Conservation (phyloP, 2,113 vertebrate genomes). For the Hyaena hyaena region DNA sequence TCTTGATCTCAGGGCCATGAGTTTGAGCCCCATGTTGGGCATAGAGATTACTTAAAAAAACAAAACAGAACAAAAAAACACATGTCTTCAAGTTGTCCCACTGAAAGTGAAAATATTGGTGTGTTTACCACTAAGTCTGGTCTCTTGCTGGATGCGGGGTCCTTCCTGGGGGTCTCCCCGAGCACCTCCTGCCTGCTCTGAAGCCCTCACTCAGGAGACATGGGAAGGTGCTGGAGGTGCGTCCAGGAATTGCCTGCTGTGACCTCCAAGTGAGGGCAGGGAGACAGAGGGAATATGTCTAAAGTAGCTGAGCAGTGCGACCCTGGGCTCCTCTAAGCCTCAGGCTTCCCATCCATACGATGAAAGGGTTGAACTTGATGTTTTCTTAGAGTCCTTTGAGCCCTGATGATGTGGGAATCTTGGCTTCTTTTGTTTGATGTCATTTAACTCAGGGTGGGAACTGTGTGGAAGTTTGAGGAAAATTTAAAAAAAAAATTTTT, state of each 20-base stretch:
- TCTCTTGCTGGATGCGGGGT: neutral
- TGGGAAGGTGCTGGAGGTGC: neutral
- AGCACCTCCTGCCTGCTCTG: neutral
- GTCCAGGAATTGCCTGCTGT: neutral
- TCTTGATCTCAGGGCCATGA: neutral
- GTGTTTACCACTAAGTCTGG: neutral
- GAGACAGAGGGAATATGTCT: neutral
- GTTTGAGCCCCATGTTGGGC: neutral
- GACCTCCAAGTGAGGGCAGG: neutral
- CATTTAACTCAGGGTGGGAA: neutral
- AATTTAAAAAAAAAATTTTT: neutral
- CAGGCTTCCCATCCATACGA: neutral
- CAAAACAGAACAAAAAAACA: too few relatives aligned
- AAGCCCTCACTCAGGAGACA: neutral
- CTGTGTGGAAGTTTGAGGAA: neutral
- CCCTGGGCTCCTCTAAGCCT: neutral
- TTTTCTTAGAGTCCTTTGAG: neutral
- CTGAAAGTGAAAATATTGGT: neutral
- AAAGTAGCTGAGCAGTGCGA: neutral
- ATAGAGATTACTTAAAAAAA: neutral
- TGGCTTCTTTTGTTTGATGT: conserved; percentile 42
- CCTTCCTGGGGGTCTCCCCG: neutral
- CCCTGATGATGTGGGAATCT: neutral
- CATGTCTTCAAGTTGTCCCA: neutral
- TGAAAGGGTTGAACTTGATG: neutral